Base-by-base conservation (phyloP, 2,113 vertebrate species). In the Artemisiospiza belli region DNA sequence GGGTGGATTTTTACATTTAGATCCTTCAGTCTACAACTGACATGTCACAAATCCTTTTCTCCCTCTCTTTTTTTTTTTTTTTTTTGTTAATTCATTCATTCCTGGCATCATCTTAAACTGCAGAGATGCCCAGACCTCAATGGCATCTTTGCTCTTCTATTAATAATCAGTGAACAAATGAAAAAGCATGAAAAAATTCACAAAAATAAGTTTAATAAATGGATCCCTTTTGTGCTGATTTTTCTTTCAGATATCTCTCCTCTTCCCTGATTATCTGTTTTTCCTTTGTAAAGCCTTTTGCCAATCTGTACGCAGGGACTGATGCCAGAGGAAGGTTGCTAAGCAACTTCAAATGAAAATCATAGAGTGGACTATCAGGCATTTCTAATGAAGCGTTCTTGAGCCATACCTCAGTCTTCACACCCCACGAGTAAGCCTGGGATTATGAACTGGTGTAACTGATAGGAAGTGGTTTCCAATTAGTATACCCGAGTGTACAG, bases 301-400 rank as follows among this genome's bases (percentile, higher is more conserved):
- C 75, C 90, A 80, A 55, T 80, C 92, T 93, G 67, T 62, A 39
- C 0, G 0, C 83, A 66, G 83, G 31, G 39, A 83, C 2, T 86
- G 75, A 80, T 88, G 90, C n/a, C 63, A 88, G 79, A 76, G 72
- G 52, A 92, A 86, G 37, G 95, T 96, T 96, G 94, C 96, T 94
- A 96, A 82, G 95, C 96, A 96, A 96, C 96, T 86, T 77, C 90
- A 88, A 90, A 88, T 77, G 75, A 82, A 95, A 93, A 96, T 90
- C 59, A 70, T 58, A 16, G 69, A 86, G 46, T 86, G 76, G 79
- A 93, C 90, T 74, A 67, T 10, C 51, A 93, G 41, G n/a, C 63
- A 83, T 83, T 90, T 69, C 68, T 78, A 47, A 80, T 80, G 55
- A 77, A 73, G 33, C 25, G 33, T 88, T 88, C 72, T 83, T 73